phyloP scores from a whole-genome alignment of 2,888 invertebrate genomes.

The Podabrus alpinus region DNA sequence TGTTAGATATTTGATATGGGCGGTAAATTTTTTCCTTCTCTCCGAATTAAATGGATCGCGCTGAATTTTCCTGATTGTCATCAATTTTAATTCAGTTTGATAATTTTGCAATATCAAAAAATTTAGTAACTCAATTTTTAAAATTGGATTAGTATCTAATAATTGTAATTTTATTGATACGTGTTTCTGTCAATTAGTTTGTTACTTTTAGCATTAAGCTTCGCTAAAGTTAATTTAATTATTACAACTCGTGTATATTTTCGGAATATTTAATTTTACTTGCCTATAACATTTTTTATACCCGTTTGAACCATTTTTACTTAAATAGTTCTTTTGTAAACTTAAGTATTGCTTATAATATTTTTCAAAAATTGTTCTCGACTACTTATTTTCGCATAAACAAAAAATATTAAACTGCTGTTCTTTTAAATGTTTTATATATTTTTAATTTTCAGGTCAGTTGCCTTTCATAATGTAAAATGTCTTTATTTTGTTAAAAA shows the following conservation, averaged over 20 bases:
- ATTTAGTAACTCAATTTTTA: neutral
- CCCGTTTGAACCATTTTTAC: neutral
- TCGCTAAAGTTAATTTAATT: neutral
- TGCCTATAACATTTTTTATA: no score
- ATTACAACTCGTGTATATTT: neutral
- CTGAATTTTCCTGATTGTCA: neutral
- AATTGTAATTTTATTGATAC: neutral
- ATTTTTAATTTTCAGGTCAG: neutral
- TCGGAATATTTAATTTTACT: neutral
- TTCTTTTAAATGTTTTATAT: no score
- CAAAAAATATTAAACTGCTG: no score
- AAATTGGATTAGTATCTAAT: neutral
- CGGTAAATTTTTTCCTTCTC: neutral
- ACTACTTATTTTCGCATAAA: no score
- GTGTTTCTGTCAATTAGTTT: neutral
- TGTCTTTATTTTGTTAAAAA: neutral
- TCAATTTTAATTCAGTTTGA: conserved; percentile 3
- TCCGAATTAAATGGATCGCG: neutral
- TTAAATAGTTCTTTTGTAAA: no score
- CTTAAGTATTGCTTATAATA: no score
- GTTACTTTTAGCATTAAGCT: neutral
- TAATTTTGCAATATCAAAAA: neutral
- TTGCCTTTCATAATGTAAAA: neutral
- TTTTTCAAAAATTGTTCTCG: no score
- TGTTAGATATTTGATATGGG: neutral